Evolutionary conservation across 2,888 invertebrate genomes (phyloP), one percentile per base, ranked within the genome.

Genomic region (Hermaeophaga mercurialis): DNA sequence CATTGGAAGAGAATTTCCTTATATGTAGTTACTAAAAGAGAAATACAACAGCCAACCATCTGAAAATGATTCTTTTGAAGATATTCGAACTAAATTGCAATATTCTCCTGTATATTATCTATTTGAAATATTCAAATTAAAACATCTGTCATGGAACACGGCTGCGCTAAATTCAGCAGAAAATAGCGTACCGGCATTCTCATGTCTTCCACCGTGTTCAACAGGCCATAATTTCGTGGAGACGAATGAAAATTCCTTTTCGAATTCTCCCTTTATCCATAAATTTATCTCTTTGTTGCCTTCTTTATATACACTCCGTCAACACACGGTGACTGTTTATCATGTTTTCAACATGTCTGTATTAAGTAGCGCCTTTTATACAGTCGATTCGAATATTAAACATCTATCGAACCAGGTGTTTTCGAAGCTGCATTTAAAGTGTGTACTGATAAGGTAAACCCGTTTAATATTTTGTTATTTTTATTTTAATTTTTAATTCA

Each of bases 391-490:
- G 47, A 54, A 55, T 36, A 52, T 55, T 57, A 57, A 57, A 57
- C 50, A 57, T 56, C 54, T 54, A 60, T 55, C 52, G 47, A 26
- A 53, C 39, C 54, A 46, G 47, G 56, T 50, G 56, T 47, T 49
- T 50, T 41, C 41, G 54, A 46, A 12, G 46, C 34, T 34, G 19
- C 34, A n/a, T 45, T 45, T 22, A 22, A 5, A 12, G 9, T 33
- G 4, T 12, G 9, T 11, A 8, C 3, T 33, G 12, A 11, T 33
- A 33, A 33, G 12, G n/a, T n/a, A 12, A 33, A 33, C 3, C n/a
- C 9, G 12, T 11, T 33, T 12, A 8, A 12, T 6, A 33, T 33
- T 12, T 4, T 33, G n/a, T n/a, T n/a, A n/a, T n/a, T n/a, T n/a
- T n/a, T n/a, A n/a, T n/a, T n/a, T n/a, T n/a, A n/a, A n/a, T n/a